Conservation (phyloP, 1,140 invertebrate species). For the Samia ricini region DNA sequence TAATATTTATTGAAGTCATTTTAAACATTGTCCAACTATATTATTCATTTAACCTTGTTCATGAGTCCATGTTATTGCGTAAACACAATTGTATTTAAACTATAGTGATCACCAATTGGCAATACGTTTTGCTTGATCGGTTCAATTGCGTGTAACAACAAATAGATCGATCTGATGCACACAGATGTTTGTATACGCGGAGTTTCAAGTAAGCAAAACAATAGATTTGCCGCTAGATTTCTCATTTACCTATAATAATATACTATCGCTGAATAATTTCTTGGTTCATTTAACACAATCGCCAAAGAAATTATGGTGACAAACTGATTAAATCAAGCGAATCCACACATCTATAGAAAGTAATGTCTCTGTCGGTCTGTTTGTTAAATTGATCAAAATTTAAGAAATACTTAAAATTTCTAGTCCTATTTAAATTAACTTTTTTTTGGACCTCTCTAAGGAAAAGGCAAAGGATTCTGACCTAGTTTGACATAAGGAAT, state of each 20-base stretch:
- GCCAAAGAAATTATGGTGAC: conserved; percentile 13
- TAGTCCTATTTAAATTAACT: no score
- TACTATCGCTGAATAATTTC: conserved; percentile 20
- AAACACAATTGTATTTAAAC: conserved; percentile 25
- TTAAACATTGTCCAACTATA: no score
- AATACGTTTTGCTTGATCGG: conserved; percentile 33
- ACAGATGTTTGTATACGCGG: conserved; percentile 22
- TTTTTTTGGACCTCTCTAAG: no score
- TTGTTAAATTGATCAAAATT: no score
- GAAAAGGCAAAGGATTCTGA: no score
- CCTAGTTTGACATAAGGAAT: no score
- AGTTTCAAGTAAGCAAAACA: conserved; percentile 16
- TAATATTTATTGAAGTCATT: no score
- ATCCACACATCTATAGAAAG: no score
- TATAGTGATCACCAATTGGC: conserved; percentile 38
- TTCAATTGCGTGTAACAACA: conserved; percentile 34
- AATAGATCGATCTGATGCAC: conserved; percentile 26
- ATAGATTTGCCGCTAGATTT: conserved; percentile 38
- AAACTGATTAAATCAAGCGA: conserved; percentile 7
- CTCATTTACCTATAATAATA: conserved; percentile 30
- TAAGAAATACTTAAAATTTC: no score
- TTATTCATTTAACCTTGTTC: conserved; percentile 12
- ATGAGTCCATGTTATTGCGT: conserved; percentile 9
- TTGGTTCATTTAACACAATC: conserved; percentile 25
- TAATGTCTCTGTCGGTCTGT: no score